These are phyloP conservation scores for Pampus argenteus DNA, from an alignment of 2,797 vertebrate genomes.

Conservation along the genomic window DNA sequence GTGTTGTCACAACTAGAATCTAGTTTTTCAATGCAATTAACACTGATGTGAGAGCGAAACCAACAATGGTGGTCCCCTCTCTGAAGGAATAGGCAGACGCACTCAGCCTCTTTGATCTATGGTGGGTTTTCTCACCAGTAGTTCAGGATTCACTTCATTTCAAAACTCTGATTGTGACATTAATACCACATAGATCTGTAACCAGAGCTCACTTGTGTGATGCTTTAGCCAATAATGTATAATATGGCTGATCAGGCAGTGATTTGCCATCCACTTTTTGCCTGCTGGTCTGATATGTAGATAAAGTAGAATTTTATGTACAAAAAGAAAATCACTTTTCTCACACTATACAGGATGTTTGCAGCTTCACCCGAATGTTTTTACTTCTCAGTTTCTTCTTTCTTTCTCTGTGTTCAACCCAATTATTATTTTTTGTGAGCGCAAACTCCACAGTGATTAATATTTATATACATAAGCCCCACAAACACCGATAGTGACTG, in stretches of 20 bases:
- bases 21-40: slow-evolving; percentile 34
- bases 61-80: background rate
- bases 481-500: background rate
- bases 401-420: background rate
- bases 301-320: background rate
- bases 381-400: background rate
- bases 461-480: slow-evolving; percentile 38
- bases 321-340: background rate
- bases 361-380: background rate
- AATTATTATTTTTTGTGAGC: background rate
- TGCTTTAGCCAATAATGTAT: no score
- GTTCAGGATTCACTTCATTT: background rate
- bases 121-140: slow-evolving; percentile 11
- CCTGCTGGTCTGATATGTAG: background rate
- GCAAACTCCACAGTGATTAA: slow-evolving; percentile 10
- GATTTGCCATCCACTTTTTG: background rate
- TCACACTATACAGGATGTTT: background rate
- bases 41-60: slow-evolving; percentile 40
- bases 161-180: background rate
- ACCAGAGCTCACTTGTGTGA: background rate
- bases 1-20: background rate
- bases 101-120: slow-evolving; percentile 45
- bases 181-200: background rate
- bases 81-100: background rate
- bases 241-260: background rate